Evolutionary conservation across 2,888 invertebrate genomes (phyloP).

Genomic region (Shargacucullia verbasci): DNA sequence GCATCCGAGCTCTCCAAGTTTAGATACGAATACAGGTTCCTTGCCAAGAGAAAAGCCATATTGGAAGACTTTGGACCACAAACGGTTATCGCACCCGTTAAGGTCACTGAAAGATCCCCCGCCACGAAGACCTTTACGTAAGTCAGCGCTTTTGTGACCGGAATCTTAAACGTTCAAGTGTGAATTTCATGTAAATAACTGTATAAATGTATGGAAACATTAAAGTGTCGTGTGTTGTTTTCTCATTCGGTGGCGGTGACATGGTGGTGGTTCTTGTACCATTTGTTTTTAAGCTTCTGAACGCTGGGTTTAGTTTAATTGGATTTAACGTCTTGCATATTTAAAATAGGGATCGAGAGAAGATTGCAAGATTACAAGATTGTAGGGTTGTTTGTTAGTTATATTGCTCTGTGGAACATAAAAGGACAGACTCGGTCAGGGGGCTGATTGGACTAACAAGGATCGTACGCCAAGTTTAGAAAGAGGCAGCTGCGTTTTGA

Average conservation of each 20-base stretch:
- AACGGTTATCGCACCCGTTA: constrained; percentile 82
- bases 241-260: constrained; percentile 58
- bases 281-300: constrained; percentile 43
- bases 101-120: constrained; percentile 80
- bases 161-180: constrained; percentile 70
- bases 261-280: constrained; percentile 52
- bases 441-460: no score
- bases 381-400: no score
- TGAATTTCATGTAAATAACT: constrained; percentile 78
- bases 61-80: constrained; percentile 85
- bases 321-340: no score
- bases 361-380: no score
- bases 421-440: no score
- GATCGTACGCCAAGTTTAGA: no score
- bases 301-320: constrained; percentile 4
- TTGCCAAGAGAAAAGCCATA: constrained; percentile 79
- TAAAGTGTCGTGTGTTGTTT: constrained; percentile 59
- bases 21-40: constrained; percentile 73
- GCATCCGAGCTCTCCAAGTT: constrained; percentile 62
- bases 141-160: constrained; percentile 77
- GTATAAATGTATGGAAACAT: constrained; percentile 70
- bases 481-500: no score
- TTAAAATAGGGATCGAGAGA: no score
- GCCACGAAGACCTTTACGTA: constrained; percentile 80
- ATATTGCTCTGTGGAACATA: no score